Evolutionary conservation across 2,113 vertebrate genomes (phyloP), one percentile per base, ranked within the genome.

Genomic region (Varanus komodoensis): DNA sequence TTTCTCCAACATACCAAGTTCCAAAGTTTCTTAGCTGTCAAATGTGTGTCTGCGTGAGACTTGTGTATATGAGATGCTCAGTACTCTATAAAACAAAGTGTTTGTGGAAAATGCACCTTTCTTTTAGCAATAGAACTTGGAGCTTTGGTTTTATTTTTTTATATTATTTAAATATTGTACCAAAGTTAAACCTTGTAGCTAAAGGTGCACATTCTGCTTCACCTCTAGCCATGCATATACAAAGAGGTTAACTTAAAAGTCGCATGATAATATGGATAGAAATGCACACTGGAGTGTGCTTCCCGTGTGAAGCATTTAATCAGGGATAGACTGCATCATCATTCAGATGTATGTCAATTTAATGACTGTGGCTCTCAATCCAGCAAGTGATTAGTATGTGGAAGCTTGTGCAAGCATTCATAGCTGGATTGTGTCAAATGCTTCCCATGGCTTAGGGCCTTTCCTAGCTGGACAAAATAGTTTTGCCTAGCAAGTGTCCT

Each of bases 101-200:
- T 34, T 61, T 6, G 21, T 6, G 38, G 34, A 8, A 17, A 61
- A 61, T n/a, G 86, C 32, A 5, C 34, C 19, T 88, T 6, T 78
- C 92, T 48, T 11, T 88, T 91, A 87, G 91, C 91, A 92, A 88
- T 81, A 89, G 91, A 81, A 0, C 85, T 57, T 1, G 32, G 74
- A 34, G 80, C 29, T 6, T 92, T 89, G 32, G 1, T 54, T 54
- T 94, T 83, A 0, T 7, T 77, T 87, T 54, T 87, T 29, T 14
- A 32, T 34, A 54, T 85, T 86, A 92, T 87, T 88, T 68, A 68
- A 71, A 83, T 29, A 82, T 88, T 71, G 86, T 89, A 93, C 92
- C 92, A 93, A 95, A 93, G 93, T 78, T 64, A 82, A 79, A 82
- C 21, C 3, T 64, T 78, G 90, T 82, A 91, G 92, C 91, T 77